These are phyloP conservation scores for Drosophila histrio DNA, from an alignment of 2,888 invertebrate genomes.

Conservation along the genomic window DNA sequence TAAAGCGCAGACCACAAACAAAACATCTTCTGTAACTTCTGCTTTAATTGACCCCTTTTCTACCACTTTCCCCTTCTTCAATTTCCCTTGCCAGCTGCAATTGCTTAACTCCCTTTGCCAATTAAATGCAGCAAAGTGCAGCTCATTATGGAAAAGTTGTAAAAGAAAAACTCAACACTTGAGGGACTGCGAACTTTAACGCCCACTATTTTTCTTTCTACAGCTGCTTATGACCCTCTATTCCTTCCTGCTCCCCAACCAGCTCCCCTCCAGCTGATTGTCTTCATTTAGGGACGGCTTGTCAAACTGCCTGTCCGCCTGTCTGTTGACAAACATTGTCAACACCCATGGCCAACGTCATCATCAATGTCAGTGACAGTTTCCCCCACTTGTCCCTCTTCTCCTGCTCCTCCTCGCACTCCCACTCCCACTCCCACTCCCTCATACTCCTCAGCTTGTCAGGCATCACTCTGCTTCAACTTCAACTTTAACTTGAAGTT, in stretches of 20 bases:
- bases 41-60: slow-evolving; percentile 9
- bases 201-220: background rate
- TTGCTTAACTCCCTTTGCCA: slow-evolving; percentile 21
- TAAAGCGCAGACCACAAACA: slow-evolving; percentile 47
- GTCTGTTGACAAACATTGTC: slow-evolving; percentile 73
- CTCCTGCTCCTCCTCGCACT: background rate
- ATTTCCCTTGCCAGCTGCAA: background rate
- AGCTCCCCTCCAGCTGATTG: slow-evolving; percentile 13
- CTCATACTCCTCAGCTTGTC: slow-evolving; percentile 24
- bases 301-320: slow-evolving; percentile 29
- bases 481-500: slow-evolving; percentile 52
- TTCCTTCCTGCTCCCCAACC: too few species aligned
- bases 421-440: background rate
- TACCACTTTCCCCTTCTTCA: background rate
- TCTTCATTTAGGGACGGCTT: slow-evolving; percentile 28
- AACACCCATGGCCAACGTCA: slow-evolving; percentile 69
- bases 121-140: slow-evolving; percentile 60
- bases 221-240: slow-evolving; percentile 1
- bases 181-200: slow-evolving; percentile 15
- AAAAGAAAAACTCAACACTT: slow-evolving; percentile 31
- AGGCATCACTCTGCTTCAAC: slow-evolving; percentile 59
- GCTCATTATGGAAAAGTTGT: slow-evolving; percentile 48
- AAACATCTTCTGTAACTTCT: slow-evolving; percentile 25
- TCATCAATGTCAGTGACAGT: slow-evolving; percentile 70
- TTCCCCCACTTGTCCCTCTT: too few species aligned